Percentiles rank a stretch among this genome's conserved stretches.
phyloP scores from a whole-genome alignment of 2,113 vertebrate species.

The Rhinichthys klamathensis region DNA sequence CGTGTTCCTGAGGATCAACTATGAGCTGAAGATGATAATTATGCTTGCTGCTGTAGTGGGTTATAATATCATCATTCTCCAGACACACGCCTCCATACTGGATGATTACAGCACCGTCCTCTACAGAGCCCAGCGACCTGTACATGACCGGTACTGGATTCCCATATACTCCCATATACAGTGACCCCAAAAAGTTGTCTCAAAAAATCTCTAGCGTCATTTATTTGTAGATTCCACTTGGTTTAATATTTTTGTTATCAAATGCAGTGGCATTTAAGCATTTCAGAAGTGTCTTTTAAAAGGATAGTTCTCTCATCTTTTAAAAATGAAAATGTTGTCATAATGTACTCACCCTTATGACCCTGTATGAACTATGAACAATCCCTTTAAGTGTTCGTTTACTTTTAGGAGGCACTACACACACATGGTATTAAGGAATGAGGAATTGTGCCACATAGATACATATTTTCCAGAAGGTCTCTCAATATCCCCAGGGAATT shows the following conservation, averaged over 20 bases:
- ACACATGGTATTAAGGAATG: neutral
- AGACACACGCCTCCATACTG: constrained; percentile 88
- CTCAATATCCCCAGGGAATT: constrained; percentile 31
- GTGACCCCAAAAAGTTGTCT: neutral
- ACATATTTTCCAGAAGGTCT: constrained; percentile 13
- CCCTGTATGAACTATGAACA: too few relatives aligned
- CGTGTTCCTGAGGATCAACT: constrained; percentile 96
- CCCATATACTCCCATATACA: neutral
- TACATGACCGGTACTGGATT: constrained; percentile 76
- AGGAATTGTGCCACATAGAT: constrained; percentile 6
- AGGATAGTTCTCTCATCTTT: too few relatives aligned
- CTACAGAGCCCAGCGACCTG: constrained; percentile 73
- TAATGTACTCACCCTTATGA: too few relatives aligned
- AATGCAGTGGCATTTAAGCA: neutral
- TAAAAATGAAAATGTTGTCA: too few relatives aligned
- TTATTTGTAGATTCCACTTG: neutral
- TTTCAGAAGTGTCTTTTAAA: neutral
- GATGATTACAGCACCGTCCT: constrained; percentile 88
- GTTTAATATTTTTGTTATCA: neutral
- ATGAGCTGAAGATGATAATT: constrained; percentile 96
- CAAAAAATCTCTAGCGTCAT: neutral
- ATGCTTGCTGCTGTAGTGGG: constrained; percentile 90
- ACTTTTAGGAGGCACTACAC: neutral
- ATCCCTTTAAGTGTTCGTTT: neutral
- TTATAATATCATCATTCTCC: constrained; percentile 93